Conservation (phyloP, 2,888 invertebrate genomes). For the Pyralis farinalis region DNA sequence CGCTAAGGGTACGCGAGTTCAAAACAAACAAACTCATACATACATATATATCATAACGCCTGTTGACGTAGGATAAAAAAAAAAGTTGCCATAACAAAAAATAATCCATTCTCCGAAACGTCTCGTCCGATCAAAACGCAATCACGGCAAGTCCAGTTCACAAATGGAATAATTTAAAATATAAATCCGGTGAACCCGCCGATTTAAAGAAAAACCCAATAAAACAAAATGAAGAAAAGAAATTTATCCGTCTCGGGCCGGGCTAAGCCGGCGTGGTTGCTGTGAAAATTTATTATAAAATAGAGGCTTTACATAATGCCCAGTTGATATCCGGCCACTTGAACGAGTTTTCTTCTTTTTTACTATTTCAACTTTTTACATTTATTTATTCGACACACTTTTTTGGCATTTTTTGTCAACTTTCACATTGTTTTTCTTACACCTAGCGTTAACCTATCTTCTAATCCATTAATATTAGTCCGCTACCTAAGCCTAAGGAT, state of each 20-base stretch:
- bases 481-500: too few relatives aligned
- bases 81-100: too few relatives aligned
- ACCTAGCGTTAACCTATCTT: too few relatives aligned
- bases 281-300: slow-evolving; percentile 54
- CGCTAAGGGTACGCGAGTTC: too few relatives aligned
- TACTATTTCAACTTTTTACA: background rate
- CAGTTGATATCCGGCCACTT: slow-evolving; percentile 39
- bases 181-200: slow-evolving; percentile 49
- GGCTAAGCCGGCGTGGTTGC: slow-evolving; percentile 48
- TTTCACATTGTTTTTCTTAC: too few relatives aligned
- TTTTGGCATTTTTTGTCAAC: too few relatives aligned
- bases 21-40: too few relatives aligned
- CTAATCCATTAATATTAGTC: too few relatives aligned
- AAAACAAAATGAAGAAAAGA: slow-evolving; percentile 51
- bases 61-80: too few relatives aligned
- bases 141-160: slow-evolving; percentile 32
- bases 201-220: slow-evolving; percentile 46
- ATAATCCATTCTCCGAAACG: slow-evolving; percentile 1
- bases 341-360: slow-evolving; percentile 13
- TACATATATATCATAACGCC: too few relatives aligned
- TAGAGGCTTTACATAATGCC: slow-evolving; percentile 50
- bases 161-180: slow-evolving; percentile 64
- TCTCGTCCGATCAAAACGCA: slow-evolving; percentile 18
- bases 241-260: slow-evolving; percentile 49
- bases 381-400: too few relatives aligned